Evolutionary conservation across 2,113 vertebrate species (phyloP).

Genomic region (Cyprinodon tularosa): DNA sequence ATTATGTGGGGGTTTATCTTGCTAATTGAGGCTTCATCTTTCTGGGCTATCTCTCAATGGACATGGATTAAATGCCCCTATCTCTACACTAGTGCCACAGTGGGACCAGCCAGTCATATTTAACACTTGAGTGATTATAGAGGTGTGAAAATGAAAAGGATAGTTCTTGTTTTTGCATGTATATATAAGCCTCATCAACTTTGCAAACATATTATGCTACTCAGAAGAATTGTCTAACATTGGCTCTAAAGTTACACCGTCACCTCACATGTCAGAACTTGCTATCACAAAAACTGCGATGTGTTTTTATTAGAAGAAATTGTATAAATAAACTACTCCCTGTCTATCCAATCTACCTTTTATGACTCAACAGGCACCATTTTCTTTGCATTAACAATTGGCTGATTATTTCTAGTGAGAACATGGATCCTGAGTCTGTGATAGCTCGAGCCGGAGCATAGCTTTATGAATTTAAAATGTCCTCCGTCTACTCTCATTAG

Average conservation of each 20-base stretch:
- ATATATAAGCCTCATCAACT: constrained; percentile 2
- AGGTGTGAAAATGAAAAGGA: not conserved
- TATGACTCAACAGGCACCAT: constrained; percentile 25
- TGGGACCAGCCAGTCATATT: constrained; percentile 42
- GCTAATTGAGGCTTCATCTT: constrained; percentile 81
- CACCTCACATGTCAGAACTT: not conserved
- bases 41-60: constrained; percentile 74
- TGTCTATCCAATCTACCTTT: constrained; percentile 32
- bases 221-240: not conserved
- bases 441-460: constrained; percentile 20
- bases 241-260: not conserved
- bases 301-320: constrained; percentile 19
- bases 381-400: constrained; percentile 52
- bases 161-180: constrained; percentile 11
- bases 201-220: constrained; percentile 10
- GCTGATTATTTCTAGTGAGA: constrained; percentile 38
- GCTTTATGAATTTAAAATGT: constrained; percentile 56
- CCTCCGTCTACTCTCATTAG: constrained; percentile 30
- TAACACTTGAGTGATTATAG: constrained; percentile 12
- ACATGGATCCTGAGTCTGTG: constrained; percentile 39
- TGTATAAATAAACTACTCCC: constrained; percentile 22
- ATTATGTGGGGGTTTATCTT: constrained; percentile 76
- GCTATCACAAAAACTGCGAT: not conserved
- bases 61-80: constrained; percentile 73
- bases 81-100: constrained; percentile 58